These are phyloP conservation scores for Sipha maydis DNA, from an alignment of 2,888 invertebrate genomes.

Conservation along the genomic window DNA sequence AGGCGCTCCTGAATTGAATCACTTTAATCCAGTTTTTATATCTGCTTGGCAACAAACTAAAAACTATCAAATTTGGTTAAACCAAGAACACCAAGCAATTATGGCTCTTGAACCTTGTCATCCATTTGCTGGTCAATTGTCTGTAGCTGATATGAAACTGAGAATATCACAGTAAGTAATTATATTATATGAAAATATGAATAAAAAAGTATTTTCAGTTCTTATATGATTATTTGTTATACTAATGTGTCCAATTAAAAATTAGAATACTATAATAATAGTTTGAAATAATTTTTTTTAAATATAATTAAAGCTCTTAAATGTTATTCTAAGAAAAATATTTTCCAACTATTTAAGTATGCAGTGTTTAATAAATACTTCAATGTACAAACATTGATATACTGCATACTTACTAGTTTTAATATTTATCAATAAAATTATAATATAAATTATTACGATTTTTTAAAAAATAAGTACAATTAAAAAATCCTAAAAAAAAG, in stretches of 20 bases:
- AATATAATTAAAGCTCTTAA: too few species aligned
- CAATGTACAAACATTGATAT: background rate
- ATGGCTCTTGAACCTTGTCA: slow-evolving; percentile 79
- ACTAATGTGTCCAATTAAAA: background rate
- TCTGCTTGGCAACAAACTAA: slow-evolving; percentile 86
- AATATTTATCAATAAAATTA: too few species aligned
- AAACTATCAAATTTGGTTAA: slow-evolving; percentile 87
- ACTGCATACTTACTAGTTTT: background rate
- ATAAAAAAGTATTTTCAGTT: background rate
- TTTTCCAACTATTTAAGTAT: too few species aligned
- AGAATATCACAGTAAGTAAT: slow-evolving; percentile 85
- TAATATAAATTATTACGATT: too few species aligned
- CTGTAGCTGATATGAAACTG: slow-evolving; percentile 93
- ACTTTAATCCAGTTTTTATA: slow-evolving; percentile 88
- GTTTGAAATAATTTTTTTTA: background rate
- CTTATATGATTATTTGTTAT: background rate
- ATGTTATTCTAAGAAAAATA: too few species aligned
- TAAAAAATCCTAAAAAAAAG: too few species aligned
- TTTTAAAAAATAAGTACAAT: too few species aligned
- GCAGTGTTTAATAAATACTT: too few species aligned
- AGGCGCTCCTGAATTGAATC: slow-evolving; percentile 82
- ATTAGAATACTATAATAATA: background rate
- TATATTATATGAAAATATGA: background rate
- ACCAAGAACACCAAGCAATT: slow-evolving; percentile 75
- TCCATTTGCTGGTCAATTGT: slow-evolving; percentile 93